Evolutionary conservation across 2,888 invertebrate genomes (phyloP).

Genomic region (Ochropleura leucogaster): DNA sequence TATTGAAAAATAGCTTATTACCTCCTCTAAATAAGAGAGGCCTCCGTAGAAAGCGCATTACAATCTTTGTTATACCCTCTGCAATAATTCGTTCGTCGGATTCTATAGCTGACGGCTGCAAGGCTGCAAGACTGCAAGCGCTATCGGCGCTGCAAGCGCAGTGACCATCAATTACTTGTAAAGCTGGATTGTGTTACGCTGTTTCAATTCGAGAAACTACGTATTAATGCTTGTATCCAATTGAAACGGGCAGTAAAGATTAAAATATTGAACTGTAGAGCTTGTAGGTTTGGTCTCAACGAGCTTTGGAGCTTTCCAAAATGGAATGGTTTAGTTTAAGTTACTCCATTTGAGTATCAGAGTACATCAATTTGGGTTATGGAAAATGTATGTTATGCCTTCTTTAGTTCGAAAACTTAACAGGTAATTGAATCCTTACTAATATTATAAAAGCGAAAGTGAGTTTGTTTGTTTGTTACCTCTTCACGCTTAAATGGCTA

Average conservation of each 20-base stretch:
- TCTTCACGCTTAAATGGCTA: too few species aligned
- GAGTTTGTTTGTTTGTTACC: too few species aligned
- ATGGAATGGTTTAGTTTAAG: conserved; percentile 16
- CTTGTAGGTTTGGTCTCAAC: conserved; percentile 12
- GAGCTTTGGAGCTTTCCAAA: conserved; percentile 25
- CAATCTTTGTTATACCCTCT: conserved; percentile 77
- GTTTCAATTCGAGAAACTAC: conserved; percentile 61
- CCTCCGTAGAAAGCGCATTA: conserved; percentile 77
- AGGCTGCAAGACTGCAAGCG: conserved; percentile 52
- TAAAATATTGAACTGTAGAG: conserved; percentile 50
- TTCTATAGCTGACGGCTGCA: conserved; percentile 65
- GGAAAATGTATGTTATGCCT: background rate
- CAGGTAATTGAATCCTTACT: too few species aligned
- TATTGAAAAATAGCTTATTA: conserved; percentile 82
- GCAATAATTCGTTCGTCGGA: conserved; percentile 77
- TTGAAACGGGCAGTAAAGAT: conserved; percentile 55
- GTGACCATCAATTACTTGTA: conserved; percentile 63
- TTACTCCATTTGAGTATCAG: background rate
- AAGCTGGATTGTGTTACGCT: conserved; percentile 49
- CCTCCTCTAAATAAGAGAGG: conserved; percentile 72
- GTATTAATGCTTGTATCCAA: conserved; percentile 57
- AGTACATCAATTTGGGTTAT: background rate
- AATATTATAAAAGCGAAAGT: too few species aligned
- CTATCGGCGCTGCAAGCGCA: conserved; percentile 64
- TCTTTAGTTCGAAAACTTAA: background rate